Base-by-base conservation (phyloP, 1,140 invertebrate genomes). In the Drosophila subobscura region DNA sequence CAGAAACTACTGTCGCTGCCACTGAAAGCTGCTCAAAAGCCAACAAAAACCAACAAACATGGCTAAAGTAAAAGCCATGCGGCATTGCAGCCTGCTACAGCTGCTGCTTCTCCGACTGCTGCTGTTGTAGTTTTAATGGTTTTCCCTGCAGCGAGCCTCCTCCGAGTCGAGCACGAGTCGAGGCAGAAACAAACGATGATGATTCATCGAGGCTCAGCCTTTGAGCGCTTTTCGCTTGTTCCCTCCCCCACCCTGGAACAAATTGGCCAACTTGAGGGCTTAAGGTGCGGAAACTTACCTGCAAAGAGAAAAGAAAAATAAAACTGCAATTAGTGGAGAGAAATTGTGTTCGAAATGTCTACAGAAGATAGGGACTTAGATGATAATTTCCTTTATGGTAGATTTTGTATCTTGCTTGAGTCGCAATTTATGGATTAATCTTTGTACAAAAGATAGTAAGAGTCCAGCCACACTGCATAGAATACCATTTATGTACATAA, bases 171-270 rank as follows among this genome's bases (percentile, higher is more conserved):
- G 33, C 4, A 12, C 33, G 33, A 33, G 16, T 20, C 16, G 16
- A 20, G 16, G 29, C 29, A 33, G 29, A 33, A 33, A 8, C 29
- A 33, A 33, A 33, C 29, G 52, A 27, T 14, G 61, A 76, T 76
- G 72, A 76, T 60, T 76, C 68, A 76, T 72, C 49, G 61, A 50
- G 37, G 51, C 42, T 10, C 29, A 65, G 27, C 22, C n/a, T 49
- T 57, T 14, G 53, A 29, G 41, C 37, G 8, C 44, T 45, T 65
- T 53, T 40, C 23, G 2, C 50, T 10, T 22, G 25, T 41, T 10
- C 22, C 20, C 40, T n/a, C 14, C n/a, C 46, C 45, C 33, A 20
- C 16, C 22, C 14, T 20, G 25, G 47, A 29, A 25, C 46, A 46
- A 68, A 61, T 68, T 61, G 45, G 33, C 53, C 49, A 46, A 41